These are phyloP conservation scores for Philotrypesis tridentata DNA, from an alignment of 1,140 invertebrate genomes.

Conservation along the genomic window DNA sequence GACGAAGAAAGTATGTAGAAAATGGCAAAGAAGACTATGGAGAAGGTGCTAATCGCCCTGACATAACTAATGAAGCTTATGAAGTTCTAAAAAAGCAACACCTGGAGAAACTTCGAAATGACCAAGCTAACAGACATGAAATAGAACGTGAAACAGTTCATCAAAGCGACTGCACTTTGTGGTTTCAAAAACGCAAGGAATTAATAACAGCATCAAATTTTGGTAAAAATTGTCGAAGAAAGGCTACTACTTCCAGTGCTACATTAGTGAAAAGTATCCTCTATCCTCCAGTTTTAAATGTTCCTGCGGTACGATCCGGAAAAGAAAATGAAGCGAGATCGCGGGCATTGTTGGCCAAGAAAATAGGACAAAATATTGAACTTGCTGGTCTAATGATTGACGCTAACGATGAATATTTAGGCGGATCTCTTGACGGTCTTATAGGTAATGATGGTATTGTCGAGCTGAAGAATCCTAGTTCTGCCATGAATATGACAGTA, in stretches of 20 bases:
- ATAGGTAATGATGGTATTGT: constrained; percentile 61
- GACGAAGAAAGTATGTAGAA: neutral
- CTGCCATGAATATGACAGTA: constrained; percentile 46
- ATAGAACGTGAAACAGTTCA: constrained; percentile 55
- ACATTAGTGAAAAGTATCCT: constrained; percentile 54
- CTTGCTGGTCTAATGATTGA: constrained; percentile 64
- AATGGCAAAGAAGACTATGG: constrained; percentile 34
- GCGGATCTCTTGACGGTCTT: constrained; percentile 67
- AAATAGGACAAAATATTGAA: neutral
- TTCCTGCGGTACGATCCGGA: constrained; percentile 56
- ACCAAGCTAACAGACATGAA: constrained; percentile 27
- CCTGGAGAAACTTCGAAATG: constrained; percentile 27
- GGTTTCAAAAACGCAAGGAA: constrained; percentile 56
- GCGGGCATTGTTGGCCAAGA: neutral
- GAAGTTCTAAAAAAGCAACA: neutral
- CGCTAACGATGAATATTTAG: constrained; percentile 60
- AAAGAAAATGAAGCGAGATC: constrained; percentile 56
- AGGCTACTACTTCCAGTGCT: constrained; percentile 44
- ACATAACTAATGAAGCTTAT: constrained; percentile 20
- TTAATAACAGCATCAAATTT: constrained; percentile 66
- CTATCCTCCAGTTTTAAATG: constrained; percentile 51
- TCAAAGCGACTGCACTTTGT: constrained; percentile 57
- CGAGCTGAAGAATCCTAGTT: constrained; percentile 64
- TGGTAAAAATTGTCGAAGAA: constrained; percentile 59
- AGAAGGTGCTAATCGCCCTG: constrained; percentile 13